Evolutionary conservation across 2,888 invertebrate species (phyloP).

Genomic region (Yponomeuta evonymella): DNA sequence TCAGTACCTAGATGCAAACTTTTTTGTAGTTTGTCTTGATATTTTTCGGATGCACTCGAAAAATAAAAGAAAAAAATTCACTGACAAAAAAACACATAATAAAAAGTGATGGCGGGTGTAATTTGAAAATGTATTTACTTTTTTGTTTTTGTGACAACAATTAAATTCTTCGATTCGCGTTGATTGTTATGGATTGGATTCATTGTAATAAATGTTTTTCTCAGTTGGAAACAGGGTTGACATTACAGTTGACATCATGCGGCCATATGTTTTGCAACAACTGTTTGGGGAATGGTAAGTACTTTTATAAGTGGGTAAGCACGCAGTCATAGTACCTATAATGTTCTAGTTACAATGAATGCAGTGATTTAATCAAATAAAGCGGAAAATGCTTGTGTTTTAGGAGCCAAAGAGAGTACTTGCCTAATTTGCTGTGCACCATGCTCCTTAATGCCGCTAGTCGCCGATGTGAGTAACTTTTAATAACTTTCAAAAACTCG

Average conservation of each 20-base stretch:
- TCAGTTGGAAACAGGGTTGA: constrained; percentile 61
- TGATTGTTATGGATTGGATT: constrained; percentile 65
- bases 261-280: constrained; percentile 73
- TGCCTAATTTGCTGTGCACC: constrained; percentile 64
- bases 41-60: neutral
- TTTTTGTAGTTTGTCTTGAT: too few species aligned
- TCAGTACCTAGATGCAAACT: too few species aligned
- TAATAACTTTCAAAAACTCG: neutral
- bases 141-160: constrained; percentile 9
- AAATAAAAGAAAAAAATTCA: neutral
- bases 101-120: neutral
- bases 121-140: neutral
- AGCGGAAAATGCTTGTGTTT: constrained; percentile 13
- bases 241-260: constrained; percentile 68
- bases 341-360: too few species aligned
- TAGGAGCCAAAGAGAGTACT: constrained; percentile 58
- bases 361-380: neutral
- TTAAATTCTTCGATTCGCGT: neutral
- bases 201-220: constrained; percentile 70
- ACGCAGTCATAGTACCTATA: too few species aligned
- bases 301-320: too few species aligned
- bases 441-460: constrained; percentile 66
- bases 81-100: neutral
- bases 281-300: constrained; percentile 58
- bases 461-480: constrained; percentile 54